Conservation (phyloP, 2,797 vertebrate species). For the Enteromius thamalakanensis region DNA sequence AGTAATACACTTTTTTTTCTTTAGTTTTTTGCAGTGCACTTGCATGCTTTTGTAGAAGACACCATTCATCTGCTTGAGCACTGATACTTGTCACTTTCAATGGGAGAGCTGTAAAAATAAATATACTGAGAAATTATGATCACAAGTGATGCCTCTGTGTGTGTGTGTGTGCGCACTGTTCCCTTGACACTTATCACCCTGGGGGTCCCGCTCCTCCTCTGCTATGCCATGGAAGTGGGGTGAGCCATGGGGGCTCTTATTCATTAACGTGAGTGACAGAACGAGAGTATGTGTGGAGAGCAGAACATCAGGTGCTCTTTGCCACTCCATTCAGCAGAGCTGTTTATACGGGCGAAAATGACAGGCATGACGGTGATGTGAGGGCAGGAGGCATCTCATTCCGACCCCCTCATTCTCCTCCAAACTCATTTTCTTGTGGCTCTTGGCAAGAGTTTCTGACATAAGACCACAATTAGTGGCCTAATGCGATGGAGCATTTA, state of each 20-base stretch:
- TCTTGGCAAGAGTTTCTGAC: neutral
- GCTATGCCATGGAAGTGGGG: slow-evolving; percentile 38
- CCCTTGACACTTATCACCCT: neutral
- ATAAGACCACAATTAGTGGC: slow-evolving; percentile 30
- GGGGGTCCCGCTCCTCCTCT: slow-evolving; percentile 34
- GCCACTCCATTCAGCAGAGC: slow-evolving; percentile 18
- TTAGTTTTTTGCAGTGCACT: neutral
- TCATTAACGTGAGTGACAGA: slow-evolving; percentile 60
- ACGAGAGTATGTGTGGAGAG: slow-evolving; percentile 42
- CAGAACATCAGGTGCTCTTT: slow-evolving; percentile 40
- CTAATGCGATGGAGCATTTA: slow-evolving; percentile 30
- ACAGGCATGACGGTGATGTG: slow-evolving; percentile 41
- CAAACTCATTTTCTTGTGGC: slow-evolving; percentile 42
- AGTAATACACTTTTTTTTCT: neutral
- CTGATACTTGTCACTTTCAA: neutral
- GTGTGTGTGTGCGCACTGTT: neutral
- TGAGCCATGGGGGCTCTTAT: slow-evolving; percentile 56
- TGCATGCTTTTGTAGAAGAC: neutral
- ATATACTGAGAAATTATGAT: neutral
- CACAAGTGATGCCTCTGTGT: neutral
- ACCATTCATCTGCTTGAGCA: neutral
- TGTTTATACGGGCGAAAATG: slow-evolving; percentile 54
- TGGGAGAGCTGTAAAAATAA: neutral
- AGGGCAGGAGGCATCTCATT: slow-evolving; percentile 18
- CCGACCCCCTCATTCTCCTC: slow-evolving; percentile 17